A percentile compares a stretch with the other conserved stretches of the same genome.
These are phyloP conservation scores for Dryoscopus gambensis DNA, from an alignment of 2,113 vertebrate species.

Conservation along the genomic window DNA sequence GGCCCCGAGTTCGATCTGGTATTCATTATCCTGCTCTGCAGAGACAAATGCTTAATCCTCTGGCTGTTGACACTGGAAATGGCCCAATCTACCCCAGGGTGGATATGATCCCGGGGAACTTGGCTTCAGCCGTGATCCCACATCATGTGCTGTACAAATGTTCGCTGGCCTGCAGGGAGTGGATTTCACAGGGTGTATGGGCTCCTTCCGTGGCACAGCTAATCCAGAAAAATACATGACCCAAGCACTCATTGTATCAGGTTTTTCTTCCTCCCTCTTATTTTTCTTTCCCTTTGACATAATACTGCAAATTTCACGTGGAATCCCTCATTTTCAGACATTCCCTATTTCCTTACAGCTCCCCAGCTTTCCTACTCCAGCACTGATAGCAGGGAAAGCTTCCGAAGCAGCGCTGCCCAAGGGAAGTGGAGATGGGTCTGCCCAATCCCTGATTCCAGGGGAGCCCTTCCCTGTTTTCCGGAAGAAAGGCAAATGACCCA, in stretches of 20 bases:
- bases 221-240: constrained; percentile 35
- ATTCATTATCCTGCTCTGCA: constrained; percentile 59
- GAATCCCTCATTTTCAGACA: not conserved
- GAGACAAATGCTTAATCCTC: constrained; percentile 67
- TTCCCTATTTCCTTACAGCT: not conserved
- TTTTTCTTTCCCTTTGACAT: not conserved
- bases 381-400: not conserved
- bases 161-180: constrained; percentile 13
- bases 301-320: not conserved
- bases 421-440: not conserved
- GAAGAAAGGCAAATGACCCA: not conserved
- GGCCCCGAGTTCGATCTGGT: constrained; percentile 35
- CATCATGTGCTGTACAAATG: constrained; percentile 53
- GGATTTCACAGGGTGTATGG: not conserved
- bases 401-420: not conserved
- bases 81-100: constrained; percentile 33
- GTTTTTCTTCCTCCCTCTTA: not conserved
- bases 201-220: not conserved
- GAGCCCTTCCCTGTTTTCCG: not conserved
- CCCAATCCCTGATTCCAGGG: not conserved
- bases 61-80: constrained; percentile 68
- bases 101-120: constrained; percentile 32
- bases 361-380: not conserved
- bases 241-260: not conserved
- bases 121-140: constrained; percentile 25